A percentile compares a stretch with the other conserved stretches of the same genome.
phyloP scores from a whole-genome alignment of 2,888 invertebrate genomes.

The Caenorhabditis sp. region DNA sequence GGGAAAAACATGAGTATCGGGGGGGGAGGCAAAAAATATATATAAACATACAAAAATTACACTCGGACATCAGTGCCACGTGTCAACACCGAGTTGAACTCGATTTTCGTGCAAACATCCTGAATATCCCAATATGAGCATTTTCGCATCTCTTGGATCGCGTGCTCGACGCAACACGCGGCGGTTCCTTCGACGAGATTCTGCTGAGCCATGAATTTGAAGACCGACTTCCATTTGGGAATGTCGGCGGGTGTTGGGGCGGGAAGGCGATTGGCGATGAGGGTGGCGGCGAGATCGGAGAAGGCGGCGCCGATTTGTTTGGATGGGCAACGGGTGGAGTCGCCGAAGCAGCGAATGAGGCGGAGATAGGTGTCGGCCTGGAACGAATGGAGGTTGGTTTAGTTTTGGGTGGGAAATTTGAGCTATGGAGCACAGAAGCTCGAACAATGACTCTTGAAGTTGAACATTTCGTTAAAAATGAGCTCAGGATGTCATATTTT shows the following conservation, averaged over 20 bases:
- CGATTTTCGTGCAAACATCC: constrained; percentile 45
- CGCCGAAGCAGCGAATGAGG: constrained; percentile 46
- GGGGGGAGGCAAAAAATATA: background rate
- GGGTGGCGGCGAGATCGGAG: constrained; percentile 47
- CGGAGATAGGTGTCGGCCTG: constrained; percentile 51
- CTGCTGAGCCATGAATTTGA: constrained; percentile 47
- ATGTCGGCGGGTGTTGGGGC: constrained; percentile 37
- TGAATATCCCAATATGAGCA: constrained; percentile 52
- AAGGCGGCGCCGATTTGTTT: constrained; percentile 41
- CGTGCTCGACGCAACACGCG: constrained; percentile 49
- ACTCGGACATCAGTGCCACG: background rate
- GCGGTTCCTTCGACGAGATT: constrained; percentile 45
- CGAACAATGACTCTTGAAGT: too few species aligned
- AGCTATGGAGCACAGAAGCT: too few species aligned
- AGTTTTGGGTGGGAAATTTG: too few species aligned
- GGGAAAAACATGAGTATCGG: background rate
- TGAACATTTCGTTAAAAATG: too few species aligned
- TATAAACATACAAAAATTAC: background rate
- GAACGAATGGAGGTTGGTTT: too few species aligned
- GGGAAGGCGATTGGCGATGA: constrained; percentile 39
- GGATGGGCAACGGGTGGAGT: constrained; percentile 41
- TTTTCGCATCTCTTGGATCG: constrained; percentile 48
- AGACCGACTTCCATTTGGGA: constrained; percentile 46
- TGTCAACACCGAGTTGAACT: constrained; percentile 25
- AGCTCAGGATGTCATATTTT: too few species aligned